Conservation (phyloP, 2,888 invertebrate genomes). For the Eupithecia tripunctaria region DNA sequence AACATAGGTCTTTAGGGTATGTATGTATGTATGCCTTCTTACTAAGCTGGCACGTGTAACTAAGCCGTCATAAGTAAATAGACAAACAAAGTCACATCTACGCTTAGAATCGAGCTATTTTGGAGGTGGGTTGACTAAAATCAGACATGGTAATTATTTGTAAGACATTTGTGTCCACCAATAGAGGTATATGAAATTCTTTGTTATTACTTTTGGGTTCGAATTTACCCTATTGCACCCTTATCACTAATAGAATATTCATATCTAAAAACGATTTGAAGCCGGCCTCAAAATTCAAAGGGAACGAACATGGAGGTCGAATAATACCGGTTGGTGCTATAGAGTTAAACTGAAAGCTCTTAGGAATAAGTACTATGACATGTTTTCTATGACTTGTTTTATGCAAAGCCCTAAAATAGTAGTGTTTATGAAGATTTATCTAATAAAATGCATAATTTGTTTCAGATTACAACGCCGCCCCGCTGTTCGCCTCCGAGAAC, state of each 20-base stretch:
- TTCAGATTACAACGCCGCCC: constrained; percentile 84
- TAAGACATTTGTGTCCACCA: too few relatives aligned
- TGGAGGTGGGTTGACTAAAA: neutral
- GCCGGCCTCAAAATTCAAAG: neutral
- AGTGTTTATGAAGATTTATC: neutral
- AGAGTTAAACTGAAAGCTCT: neutral
- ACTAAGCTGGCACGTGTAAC: constrained; percentile 19
- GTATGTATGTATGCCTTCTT: neutral
- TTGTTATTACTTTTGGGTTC: neutral
- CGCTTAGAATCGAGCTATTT: neutral
- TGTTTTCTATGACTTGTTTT: neutral
- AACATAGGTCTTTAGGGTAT: neutral
- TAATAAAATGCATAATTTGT: constrained; percentile 49
- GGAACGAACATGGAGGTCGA: too few relatives aligned
- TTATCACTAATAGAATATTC: neutral
- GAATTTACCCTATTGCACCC: neutral
- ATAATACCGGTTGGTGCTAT: too few relatives aligned
- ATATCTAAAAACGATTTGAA: neutral
- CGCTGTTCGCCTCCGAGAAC: constrained; percentile 84
- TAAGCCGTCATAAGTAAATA: neutral
- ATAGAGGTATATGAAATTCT: neutral
- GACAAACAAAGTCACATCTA: neutral
- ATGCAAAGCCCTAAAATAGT: neutral
- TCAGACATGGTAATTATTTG: too few relatives aligned
- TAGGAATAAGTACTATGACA: neutral